phyloP scores from a whole-genome alignment of 2,888 invertebrate genomes.

The Lucinisca nassula region DNA sequence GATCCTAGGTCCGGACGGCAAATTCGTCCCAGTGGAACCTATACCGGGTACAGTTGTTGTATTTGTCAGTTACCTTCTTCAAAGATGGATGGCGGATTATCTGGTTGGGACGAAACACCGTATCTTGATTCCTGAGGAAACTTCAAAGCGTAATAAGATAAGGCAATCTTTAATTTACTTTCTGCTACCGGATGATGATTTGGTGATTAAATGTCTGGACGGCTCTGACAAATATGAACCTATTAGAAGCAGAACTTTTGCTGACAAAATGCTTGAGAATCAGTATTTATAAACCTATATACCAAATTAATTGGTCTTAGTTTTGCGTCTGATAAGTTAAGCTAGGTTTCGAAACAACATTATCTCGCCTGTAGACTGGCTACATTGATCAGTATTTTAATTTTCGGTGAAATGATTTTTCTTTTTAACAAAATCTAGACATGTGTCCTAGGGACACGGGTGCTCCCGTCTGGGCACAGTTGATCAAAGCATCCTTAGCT shows the following conservation, averaged over 20 bases:
- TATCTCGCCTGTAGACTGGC: too few relatives aligned
- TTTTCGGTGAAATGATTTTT: too few relatives aligned
- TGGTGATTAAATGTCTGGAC: slow-evolving; percentile 22
- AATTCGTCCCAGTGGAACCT: neutral
- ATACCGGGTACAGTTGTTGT: neutral
- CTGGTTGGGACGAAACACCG: neutral
- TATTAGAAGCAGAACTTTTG: slow-evolving; percentile 54
- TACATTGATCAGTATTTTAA: too few relatives aligned
- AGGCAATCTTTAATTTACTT: neutral
- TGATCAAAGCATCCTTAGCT: too few relatives aligned
- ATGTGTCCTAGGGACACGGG: too few relatives aligned
- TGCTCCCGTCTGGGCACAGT: too few relatives aligned
- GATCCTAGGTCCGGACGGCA: neutral
- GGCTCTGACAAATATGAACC: slow-evolving; percentile 69
- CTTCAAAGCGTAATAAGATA: neutral
- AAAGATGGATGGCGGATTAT: neutral
- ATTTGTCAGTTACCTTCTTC: neutral
- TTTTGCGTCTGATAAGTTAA: too few relatives aligned
- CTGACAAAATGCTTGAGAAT: neutral
- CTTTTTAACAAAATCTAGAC: too few relatives aligned
- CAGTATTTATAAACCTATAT: neutral
- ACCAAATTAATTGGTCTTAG: too few relatives aligned
- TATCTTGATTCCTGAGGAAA: neutral
- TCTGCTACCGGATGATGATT: neutral
- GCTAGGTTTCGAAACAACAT: too few relatives aligned